Evolutionary conservation across 2,113 vertebrate species (phyloP).

Genomic region (Phrynosoma blainvillii): DNA sequence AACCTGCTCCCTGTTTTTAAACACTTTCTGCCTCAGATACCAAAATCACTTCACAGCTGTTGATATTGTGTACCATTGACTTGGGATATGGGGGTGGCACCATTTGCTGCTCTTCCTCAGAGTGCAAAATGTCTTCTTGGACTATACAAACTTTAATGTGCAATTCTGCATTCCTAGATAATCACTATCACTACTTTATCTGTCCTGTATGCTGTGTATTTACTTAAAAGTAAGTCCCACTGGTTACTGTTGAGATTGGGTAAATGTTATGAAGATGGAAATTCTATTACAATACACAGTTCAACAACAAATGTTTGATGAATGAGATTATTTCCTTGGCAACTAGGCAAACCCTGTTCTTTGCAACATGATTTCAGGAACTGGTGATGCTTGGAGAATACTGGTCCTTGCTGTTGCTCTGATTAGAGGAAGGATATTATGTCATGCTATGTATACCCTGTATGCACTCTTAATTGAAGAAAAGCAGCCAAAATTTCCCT

Average conservation of each 20-base stretch:
- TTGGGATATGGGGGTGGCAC: no score
- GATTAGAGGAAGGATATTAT: constrained; percentile 84
- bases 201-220: not conserved
- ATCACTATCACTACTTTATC: not conserved
- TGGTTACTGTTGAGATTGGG: constrained; percentile 51
- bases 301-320: constrained; percentile 58
- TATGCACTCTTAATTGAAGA: constrained; percentile 68
- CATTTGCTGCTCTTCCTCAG: not conserved
- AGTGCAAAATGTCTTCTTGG: not conserved
- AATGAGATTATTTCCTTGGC: constrained; percentile 77
- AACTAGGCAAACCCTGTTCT: constrained; percentile 69
- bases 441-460: constrained; percentile 74
- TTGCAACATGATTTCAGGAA: constrained; percentile 72
- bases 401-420: constrained; percentile 66
- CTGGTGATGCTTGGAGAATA: constrained; percentile 75
- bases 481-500: constrained; percentile 68
- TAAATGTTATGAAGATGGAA: constrained; percentile 53
- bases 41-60: not conserved
- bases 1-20: not conserved
- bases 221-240: not conserved
- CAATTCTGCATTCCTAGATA: constrained; percentile 17
- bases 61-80: no score
- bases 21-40: not conserved
- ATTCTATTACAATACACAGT: constrained; percentile 61
- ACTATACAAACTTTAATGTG: not conserved